A percentile compares a stretch with the other conserved stretches of the same genome.
These are phyloP conservation scores for Craseonycteris thonglongyai DNA, from an alignment of 2,113 vertebrate genomes.

Conservation along the genomic window DNA sequence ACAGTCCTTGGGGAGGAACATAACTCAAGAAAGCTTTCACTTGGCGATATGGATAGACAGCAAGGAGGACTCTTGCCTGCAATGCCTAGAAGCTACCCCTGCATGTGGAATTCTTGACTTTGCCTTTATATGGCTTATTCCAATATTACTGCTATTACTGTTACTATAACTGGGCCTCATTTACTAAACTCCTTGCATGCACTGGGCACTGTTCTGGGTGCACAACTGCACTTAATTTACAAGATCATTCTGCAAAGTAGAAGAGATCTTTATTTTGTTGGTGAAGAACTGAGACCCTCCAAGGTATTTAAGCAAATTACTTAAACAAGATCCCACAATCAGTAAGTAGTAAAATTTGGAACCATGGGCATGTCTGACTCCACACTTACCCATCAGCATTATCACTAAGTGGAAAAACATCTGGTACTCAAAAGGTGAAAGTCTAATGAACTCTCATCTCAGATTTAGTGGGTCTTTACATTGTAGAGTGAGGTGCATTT, in stretches of 20 bases:
- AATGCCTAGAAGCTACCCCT: neutral
- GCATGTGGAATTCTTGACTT: neutral
- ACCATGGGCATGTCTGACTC: neutral
- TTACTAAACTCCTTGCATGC: neutral
- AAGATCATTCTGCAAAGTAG: neutral
- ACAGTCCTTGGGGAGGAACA: neutral
- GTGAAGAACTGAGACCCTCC: neutral
- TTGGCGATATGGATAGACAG: neutral
- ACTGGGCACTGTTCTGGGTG: neutral
- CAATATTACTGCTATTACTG: neutral
- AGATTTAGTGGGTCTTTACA: neutral
- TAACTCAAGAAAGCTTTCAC: neutral
- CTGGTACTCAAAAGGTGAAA: neutral
- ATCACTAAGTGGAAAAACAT: neutral
- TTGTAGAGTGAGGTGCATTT: neutral
- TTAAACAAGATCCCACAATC: neutral
- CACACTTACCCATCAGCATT: neutral
- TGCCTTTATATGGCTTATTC: neutral
- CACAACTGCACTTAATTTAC: neutral
- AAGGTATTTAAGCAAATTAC: neutral
- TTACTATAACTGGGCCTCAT: neutral
- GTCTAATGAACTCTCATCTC: neutral
- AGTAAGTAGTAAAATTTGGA: neutral
- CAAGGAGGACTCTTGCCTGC: neutral
- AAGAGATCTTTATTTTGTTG: neutral